Evolutionary conservation across 2,888 invertebrate genomes (phyloP).

Genomic region (Luperina nickerlii): DNA sequence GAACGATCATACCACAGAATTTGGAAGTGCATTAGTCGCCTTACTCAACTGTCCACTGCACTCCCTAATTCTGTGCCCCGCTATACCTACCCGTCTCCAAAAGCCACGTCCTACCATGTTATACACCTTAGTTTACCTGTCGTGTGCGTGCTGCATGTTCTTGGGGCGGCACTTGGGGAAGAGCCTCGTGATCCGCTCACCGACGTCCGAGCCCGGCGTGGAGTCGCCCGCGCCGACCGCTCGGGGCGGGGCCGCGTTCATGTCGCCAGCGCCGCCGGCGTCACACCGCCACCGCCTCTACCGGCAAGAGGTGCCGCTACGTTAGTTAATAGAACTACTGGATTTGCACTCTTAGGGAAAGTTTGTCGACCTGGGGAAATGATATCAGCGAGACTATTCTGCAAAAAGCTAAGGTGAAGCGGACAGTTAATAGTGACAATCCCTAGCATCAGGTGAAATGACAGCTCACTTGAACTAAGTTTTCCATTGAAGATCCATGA

Average conservation of each 20-base stretch:
- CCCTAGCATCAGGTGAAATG: neutral
- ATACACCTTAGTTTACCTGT: conserved; percentile 76
- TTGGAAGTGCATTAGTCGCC: neutral
- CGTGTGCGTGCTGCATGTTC: conserved; percentile 89
- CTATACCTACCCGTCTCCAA: conserved; percentile 34
- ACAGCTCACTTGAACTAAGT: neutral
- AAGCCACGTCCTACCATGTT: conserved; percentile 35
- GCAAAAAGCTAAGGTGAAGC: neutral
- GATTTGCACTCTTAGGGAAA: neutral
- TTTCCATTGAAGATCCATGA: conserved; percentile 1
- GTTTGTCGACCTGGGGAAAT: conserved; percentile 11
- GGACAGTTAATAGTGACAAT: neutral
- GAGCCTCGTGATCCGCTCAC: conserved; percentile 95
- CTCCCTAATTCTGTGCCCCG: conserved; percentile 9
- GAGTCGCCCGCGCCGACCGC: conserved; percentile 88
- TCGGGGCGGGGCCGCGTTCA: conserved; percentile 88
- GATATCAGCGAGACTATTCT: neutral
- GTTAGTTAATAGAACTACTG: conserved; percentile 69
- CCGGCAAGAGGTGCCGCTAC: conserved; percentile 80
- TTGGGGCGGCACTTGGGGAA: conserved; percentile 96
- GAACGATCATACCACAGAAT: conserved; percentile 19
- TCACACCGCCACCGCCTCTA: conserved; percentile 85
- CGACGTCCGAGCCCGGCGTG: conserved; percentile 89
- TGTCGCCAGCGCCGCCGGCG: conserved; percentile 81
- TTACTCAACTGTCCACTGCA: neutral